Evolutionary conservation across 2,113 vertebrate species (phyloP).

Genomic region (Crypturellus undulatus): DNA sequence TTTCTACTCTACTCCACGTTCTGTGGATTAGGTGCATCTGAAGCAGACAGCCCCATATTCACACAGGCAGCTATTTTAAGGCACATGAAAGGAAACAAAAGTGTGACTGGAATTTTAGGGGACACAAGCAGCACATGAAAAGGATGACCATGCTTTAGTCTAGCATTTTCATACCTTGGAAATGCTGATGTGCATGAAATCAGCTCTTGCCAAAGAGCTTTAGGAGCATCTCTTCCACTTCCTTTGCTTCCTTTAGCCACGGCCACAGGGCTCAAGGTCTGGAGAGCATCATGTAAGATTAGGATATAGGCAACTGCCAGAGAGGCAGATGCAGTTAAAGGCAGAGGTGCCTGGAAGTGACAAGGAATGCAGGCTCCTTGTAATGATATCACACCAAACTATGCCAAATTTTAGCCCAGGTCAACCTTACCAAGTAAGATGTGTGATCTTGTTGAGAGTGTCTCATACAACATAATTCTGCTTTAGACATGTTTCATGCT

Average conservation of each 20-base stretch:
- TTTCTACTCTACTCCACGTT: too few relatives aligned
- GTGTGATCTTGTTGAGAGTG: neutral
- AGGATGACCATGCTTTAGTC: too few relatives aligned
- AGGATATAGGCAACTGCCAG: neutral
- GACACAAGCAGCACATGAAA: neutral
- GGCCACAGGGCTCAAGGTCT: neutral
- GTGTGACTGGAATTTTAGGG: neutral
- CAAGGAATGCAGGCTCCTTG: neutral
- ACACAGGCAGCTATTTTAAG: neutral
- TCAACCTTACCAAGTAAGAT: constrained; percentile 14
- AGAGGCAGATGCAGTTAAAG: neutral
- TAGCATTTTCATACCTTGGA: neutral
- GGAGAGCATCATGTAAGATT: neutral
- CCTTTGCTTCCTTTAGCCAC: neutral
- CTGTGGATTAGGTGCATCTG: constrained; percentile 46
- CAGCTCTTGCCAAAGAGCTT: neutral
- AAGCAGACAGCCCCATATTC: constrained; percentile 33
- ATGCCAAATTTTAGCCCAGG: neutral
- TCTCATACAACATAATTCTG: neutral
- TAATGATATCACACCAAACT: constrained; percentile 3
- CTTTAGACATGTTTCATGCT: neutral
- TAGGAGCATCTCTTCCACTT: neutral
- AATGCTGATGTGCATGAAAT: neutral
- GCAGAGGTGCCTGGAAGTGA: neutral
- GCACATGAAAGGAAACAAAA: constrained; percentile 2